Base-by-base conservation (phyloP, 2,888 invertebrate genomes). In the Mesorhabditis spiculigera region DNA sequence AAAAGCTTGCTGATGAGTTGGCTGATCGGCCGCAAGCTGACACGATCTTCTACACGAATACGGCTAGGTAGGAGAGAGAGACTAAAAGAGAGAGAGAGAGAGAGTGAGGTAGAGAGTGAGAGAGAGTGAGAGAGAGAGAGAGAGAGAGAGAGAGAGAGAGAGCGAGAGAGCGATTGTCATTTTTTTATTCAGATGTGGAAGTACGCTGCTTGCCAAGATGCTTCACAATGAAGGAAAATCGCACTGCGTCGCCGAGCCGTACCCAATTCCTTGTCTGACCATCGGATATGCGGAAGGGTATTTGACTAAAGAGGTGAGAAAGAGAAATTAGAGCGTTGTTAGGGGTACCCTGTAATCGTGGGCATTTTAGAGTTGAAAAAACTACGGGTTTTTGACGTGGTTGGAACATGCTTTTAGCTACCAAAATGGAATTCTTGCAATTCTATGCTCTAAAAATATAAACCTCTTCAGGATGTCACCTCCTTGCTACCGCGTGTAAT, bases 21-120 rank as follows among this genome's bases (percentile, higher is more conserved):
- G 58, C 58, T 10, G n/a, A 50, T 13, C 8, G n/a, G 10, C 58
- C 58, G 8, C 58, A 50, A n/a, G 10, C 58, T 50, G 58, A 50
- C 10, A 50, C 58, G 58, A 50, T 50, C 58, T 50, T 13, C 58
- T 50, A 50, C 58, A 50, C 58, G 10, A 50, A 50, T 50, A 50
- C 58, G 58, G 58, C 58, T 13, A 10, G 58, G 58, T 50, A 50
- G n/a, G n/a, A 50, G n/a, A 50, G n/a, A 50, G n/a, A 50, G 58
- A 50, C 8, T 13, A 50, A 50, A 50, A 50, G n/a, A 50, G n/a
- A 50, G n/a, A n/a, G 58, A n/a, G n/a, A 2, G 50, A 13, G 50
- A 13, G 13, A 50, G 50, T 6, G 50, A 13, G 50, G 13, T 10
- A 50, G 13, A 50, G 13, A 50, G 50, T 6, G 50, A 13, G 50